Base-by-base conservation (phyloP, 2,113 vertebrate species). In the Zosterops hypoxanthus region DNA sequence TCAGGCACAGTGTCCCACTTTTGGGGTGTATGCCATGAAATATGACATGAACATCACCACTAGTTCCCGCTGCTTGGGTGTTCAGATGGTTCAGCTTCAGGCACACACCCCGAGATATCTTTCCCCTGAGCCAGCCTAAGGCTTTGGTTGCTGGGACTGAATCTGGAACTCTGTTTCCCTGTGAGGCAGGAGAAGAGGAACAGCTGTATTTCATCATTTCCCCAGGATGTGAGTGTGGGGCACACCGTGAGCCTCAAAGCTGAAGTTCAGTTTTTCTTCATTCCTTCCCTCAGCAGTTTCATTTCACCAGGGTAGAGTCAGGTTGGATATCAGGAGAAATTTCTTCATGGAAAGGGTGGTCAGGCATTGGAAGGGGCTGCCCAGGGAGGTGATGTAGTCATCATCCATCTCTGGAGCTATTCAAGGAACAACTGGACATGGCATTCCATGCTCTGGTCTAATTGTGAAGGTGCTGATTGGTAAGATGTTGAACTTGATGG, bases 371-470 rank as follows among this genome's bases (percentile, higher is more conserved):
- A 31, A 69, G 17, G 47, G 41, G 14, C 47, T 61, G 25, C 29
- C 41, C 47, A 63, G 34, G 34, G 25, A 49, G 21, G 41, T 61
- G 53, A 2, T 55, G 18, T 29, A 41, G 34, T 61, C 29, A 39
- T 24, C 55, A 42, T 42, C 63, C 21, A 34, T 42, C 41, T 41
- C 47, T 69, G 41, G 39, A 82, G 11, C 14, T 55, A 17, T 34
- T 29, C 55, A 41, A 4, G 55, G 34, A 20, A n/a, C 0, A 2
- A 29, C 52, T 65, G 52, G 14, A 41, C 0, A 0, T 56, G 57
- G 42, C 42, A 25, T 14, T 69, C 55, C 1, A 0, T 34, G n/a
- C 47, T 61, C 47, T 55, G 63, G 14, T 14, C 13, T 55, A n/a
- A 25, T n/a, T 47, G n/a, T 49, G 29, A 77, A 23, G 22, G 25